Base-by-base conservation (phyloP, 2,888 invertebrate genomes). In the Sipha maydis region DNA sequence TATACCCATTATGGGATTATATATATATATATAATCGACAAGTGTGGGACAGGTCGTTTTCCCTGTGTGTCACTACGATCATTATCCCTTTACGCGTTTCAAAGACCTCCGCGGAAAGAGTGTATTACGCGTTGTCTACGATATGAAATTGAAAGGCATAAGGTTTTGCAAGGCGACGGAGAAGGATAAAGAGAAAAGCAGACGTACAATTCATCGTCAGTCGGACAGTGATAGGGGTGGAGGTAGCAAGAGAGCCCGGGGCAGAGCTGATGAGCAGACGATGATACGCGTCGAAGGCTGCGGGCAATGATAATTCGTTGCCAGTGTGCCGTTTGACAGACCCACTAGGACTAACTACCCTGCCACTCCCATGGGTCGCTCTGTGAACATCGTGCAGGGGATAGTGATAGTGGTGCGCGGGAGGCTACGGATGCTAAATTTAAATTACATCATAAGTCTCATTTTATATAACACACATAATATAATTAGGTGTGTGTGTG, bases 381-480 rank as follows among this genome's bases (percentile, higher is more conserved):
- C 25, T 28, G 69, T 21, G 69, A 69, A 0, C 11, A 14, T 28
- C 28, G 28, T 25, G 61, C 28, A 8, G n/a, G n/a, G 0, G 69
- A 8, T 61, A 25, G 5, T 3, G 69, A 8, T 61, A 25, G 5
- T 14, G 25, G 0, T 61, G 69, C 28, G 25, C 28, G 69, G 17
- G 31, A 28, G 28, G 71, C 17, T 34, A 38, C 4, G n/a, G 67
- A 34, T 71, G 71, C 38, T n/a, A 38, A 80, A 80, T 80, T 80
- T 80, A 80, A 80, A 80, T 80, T 67, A 67, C 80, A n/a, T 31
- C n/a, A 8, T 67, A 61, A 80, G 67, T 25, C 80, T 31, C 71
- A 0, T 31, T 79, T 11, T 79, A 54, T 19, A 78, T 78, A 78
- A 77, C 4, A 61, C 8, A 76, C n/a, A 48, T 21, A 78, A 8